Percentiles rank a stretch among this genome's conserved stretches.
phyloP scores from a whole-genome alignment of 2,113 vertebrate species.

The Strix aluco region DNA sequence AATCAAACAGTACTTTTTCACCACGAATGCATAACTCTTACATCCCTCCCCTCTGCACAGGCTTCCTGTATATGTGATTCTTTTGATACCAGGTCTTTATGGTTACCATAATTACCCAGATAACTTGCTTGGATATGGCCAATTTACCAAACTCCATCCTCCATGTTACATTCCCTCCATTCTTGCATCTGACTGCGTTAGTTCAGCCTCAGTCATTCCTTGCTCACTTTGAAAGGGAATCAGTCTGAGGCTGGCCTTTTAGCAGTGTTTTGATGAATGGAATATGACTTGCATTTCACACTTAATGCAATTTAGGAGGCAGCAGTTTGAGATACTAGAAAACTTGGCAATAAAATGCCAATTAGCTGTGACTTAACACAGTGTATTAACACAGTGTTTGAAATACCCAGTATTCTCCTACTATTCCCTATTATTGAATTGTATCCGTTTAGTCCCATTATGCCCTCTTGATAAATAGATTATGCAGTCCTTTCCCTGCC shows the following conservation, averaged over 20 bases:
- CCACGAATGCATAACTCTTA: fast-evolving
- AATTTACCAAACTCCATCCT: background rate
- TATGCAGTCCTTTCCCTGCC: background rate
- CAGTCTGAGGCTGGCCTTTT: background rate
- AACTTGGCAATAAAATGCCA: conserved; percentile 38
- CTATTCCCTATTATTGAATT: background rate
- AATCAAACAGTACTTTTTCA: background rate
- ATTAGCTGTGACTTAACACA: conserved; percentile 22
- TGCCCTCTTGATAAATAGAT: background rate
- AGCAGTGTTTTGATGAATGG: background rate
- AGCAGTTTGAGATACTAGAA: background rate
- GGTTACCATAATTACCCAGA: background rate
- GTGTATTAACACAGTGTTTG: background rate
- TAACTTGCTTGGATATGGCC: background rate
- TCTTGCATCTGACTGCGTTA: background rate
- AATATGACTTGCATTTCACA: conserved; percentile 1
- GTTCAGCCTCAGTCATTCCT: background rate
- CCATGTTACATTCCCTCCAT: fast-evolving
- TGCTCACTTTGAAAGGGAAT: background rate
- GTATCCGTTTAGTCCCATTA: background rate
- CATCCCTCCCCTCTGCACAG: background rate
- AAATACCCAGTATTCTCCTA: background rate
- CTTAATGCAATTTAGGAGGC: conserved; percentile 5
- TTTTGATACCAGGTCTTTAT: background rate
- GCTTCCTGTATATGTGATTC: background rate